Base-by-base conservation (phyloP, 2,888 invertebrate species). In the Parascotia fuliginaria region DNA sequence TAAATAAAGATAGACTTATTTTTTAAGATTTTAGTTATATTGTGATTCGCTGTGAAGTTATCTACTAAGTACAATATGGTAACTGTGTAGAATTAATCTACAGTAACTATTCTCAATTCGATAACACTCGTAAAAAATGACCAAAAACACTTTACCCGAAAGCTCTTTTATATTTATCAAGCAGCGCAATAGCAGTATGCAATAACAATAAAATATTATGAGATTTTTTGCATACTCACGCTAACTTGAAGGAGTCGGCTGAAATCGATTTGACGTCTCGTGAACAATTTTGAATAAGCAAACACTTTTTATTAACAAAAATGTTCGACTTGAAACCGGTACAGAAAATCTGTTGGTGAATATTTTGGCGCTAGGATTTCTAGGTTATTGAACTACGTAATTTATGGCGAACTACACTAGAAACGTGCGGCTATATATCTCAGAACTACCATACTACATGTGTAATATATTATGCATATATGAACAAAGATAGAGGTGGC, bases 161-260 rank as follows among this genome's bases (percentile, higher is more conserved):
- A 49, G 32, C 40, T 34, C 39, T 11, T 16, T 40, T 42, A 28
- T 48, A 50, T 55, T 55, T 55, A 60, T 61, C 65, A 49, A 54
- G 40, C 32, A 65, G 45, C 49, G 50, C 46, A 69, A 48, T 59
- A 48, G 54, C 49, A 38, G 33, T 47, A 34, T 38, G 57, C 57
- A 53, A 76, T 75, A 71, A 67, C 71, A 76, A 77, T 77, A 75
- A 77, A 75, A 76, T 75, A 70, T 71, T 66, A 74, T 65, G 70
- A 65, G 60, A 15, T 38, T 57, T 60, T 64, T 68, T 73, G 72
- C 73, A 68, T 61, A 55, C 47, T 42, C 56, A 29, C 50, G 44
- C 54, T 49, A 31, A 60, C 39, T 39, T 57, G 48, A 58, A 57
- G 48, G 36, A 42, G 45, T 47, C 40, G 45, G 32, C 45, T 32